Evolutionary conservation across 2,797 vertebrate genomes (phyloP).

Genomic region (Manis crassicaudata): DNA sequence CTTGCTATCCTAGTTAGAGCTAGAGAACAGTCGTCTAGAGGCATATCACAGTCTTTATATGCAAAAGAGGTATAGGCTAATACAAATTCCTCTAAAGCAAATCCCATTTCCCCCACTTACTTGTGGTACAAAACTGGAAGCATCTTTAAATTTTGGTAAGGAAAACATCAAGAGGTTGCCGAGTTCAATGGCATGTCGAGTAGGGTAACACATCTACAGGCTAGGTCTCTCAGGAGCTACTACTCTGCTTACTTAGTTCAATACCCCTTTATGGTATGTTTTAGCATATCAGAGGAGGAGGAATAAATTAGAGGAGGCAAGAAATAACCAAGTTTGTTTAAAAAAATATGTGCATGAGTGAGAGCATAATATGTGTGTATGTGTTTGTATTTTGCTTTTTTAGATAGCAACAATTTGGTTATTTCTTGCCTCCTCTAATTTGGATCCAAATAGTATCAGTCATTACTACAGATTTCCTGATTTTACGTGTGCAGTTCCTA

Average conservation of each 20-base stretch:
- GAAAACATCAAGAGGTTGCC: not conserved
- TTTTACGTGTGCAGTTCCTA: not conserved
- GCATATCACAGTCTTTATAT: not conserved
- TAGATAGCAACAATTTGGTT: not conserved
- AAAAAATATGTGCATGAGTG: not conserved
- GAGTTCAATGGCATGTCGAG: not conserved
- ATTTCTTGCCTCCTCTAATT: constrained; percentile 19
- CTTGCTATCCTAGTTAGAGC: not conserved
- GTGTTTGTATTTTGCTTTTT: no score
- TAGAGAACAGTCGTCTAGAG: not conserved
- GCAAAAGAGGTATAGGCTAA: not conserved
- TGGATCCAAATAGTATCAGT: not conserved
- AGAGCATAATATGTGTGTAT: no score
- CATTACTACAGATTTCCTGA: not conserved
- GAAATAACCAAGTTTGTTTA: not conserved
- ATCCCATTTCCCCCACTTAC: not conserved
- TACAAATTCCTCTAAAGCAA: constrained; percentile 26
- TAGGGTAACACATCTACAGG: not conserved
- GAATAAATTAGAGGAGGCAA: not conserved
- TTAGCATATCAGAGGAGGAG: not conserved
- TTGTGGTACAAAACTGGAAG: constrained; percentile 11
- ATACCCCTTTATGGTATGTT: not conserved
- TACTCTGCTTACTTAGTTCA: not conserved
- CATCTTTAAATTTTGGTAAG: not conserved
- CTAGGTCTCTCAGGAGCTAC: not conserved